Evolutionary conservation across 2,888 invertebrate genomes (phyloP), one percentile per base, ranked within the genome.

Genomic region (Mesoligia furuncula): DNA sequence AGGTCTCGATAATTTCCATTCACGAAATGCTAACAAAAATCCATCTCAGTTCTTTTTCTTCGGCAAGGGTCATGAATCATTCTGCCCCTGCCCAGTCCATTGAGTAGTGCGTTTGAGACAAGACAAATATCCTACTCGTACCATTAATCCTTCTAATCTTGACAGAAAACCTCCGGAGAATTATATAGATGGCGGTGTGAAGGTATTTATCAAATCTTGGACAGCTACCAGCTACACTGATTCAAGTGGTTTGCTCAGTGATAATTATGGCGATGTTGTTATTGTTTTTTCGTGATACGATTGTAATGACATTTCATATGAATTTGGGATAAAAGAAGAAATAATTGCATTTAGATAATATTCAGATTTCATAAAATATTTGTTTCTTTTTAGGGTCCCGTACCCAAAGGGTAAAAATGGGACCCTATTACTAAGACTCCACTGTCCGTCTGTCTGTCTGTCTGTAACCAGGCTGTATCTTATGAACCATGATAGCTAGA

Each of bases 131-230:
- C 92, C 90, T 86, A 88, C 85, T 90, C 83, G 85, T 85, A 85
- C 92, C 93, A 95, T 95, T 95, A 95, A 95, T 95, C 94, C 93
- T 92, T 91, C 92, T 95, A 95, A 95, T 95, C 95, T 93, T 92
- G 95, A 94, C 95, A 92, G 93, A 94, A 93, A 93, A 92, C 93
- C 93, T 93, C 93, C 91, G 84, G 89, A 73, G 89, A 85, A 84
- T 88, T 84, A 86, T 87, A 87, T 85, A 83, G 85, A 86, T 68
- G 85, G 59, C 73, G 79, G 80, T 83, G 83, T 80, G 83, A 86
- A 87, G 84, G 85, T 89, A 89, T 91, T 89, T 89, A 91, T 91
- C 90, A 90, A 88, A 90, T 83, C 85, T 81, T 74, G 80, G 79
- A 62, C 75, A 48, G 77, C 81, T 75, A 69, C 81, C 75, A 48